These are phyloP conservation scores for Micronycteris hirsuta DNA, from an alignment of 2,113 vertebrate species.

Conservation along the genomic window DNA sequence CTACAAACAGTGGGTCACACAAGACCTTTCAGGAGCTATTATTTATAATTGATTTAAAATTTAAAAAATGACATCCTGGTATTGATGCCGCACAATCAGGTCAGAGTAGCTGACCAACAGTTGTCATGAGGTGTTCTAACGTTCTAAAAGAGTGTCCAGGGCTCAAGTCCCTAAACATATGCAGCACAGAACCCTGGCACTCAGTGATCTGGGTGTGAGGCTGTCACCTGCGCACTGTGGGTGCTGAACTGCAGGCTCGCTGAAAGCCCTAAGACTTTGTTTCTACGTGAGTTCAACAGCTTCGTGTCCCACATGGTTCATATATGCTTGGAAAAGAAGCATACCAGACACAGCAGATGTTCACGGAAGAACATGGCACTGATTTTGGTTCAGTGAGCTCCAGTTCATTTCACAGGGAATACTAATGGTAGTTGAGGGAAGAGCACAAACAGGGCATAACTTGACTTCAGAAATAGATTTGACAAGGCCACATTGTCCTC, in stretches of 20 bases:
- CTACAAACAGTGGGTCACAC: neutral
- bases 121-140: constrained; percentile 11
- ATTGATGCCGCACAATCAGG: neutral
- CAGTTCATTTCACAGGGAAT: neutral
- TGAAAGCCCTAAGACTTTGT: neutral
- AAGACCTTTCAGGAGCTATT: neutral
- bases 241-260: neutral
- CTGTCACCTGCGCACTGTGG: neutral
- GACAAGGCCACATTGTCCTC: neutral
- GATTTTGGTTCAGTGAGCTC: neutral
- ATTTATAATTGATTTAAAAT: neutral
- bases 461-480: neutral
- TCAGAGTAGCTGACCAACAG: neutral
- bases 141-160: neutral
- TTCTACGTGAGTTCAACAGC: neutral
- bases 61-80: neutral
- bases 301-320: neutral
- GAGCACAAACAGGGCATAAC: neutral
- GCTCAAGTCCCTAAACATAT: neutral
- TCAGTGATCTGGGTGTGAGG: neutral
- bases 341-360: neutral
- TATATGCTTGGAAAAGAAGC: neutral
- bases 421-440: neutral
- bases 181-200: too few relatives aligned
- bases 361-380: neutral